A percentile compares a stretch with the other conserved stretches of the same genome.
Evolutionary conservation across 2,888 invertebrate species (phyloP).

Genomic region (Crocallis elinguaria): DNA sequence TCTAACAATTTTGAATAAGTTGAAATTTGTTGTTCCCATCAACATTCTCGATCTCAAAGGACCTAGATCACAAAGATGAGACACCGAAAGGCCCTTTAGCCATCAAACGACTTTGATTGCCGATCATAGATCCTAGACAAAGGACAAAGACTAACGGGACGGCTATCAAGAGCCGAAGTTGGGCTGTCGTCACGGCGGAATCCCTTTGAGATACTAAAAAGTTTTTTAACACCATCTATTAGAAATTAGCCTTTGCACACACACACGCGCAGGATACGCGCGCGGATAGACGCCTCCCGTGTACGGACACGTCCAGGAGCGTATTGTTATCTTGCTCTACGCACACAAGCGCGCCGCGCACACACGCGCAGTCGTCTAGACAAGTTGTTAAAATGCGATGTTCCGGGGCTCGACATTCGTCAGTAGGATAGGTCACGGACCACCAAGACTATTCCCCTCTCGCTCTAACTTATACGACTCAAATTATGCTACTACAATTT

Average conservation of each 20-base stretch:
- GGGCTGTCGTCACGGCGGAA: slow-evolving; percentile 15
- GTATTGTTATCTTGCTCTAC: slow-evolving; percentile 30
- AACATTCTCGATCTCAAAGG: slow-evolving; percentile 11
- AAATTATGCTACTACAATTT: slow-evolving; percentile 46
- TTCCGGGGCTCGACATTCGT: slow-evolving; percentile 83
- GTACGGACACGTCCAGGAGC: slow-evolving; percentile 30
- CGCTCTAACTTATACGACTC: slow-evolving; percentile 54
- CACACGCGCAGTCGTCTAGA: slow-evolving; percentile 72
- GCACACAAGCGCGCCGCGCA: slow-evolving; percentile 50
- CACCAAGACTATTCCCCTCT: slow-evolving; percentile 62
- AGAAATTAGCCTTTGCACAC: slow-evolving; percentile 25
- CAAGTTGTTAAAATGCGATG: slow-evolving; percentile 79
- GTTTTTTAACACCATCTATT: slow-evolving; percentile 33
- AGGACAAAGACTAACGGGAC: slow-evolving; percentile 12
- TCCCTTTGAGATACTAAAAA: slow-evolving; percentile 35
- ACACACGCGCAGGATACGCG: slow-evolving; percentile 16
- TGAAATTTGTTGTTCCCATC: background rate
- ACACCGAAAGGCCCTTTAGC: slow-evolving; percentile 13
- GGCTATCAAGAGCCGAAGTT: slow-evolving; percentile 15
- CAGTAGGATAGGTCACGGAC: slow-evolving; percentile 85
- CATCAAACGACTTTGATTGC: slow-evolving; percentile 17
- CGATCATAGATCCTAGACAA: slow-evolving; percentile 23
- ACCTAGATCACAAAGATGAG: slow-evolving; percentile 10
- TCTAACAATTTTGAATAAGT: background rate
- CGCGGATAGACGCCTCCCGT: slow-evolving; percentile 16